phyloP scores from a whole-genome alignment of 2,113 vertebrate species.

The Crotalus helleri region DNA sequence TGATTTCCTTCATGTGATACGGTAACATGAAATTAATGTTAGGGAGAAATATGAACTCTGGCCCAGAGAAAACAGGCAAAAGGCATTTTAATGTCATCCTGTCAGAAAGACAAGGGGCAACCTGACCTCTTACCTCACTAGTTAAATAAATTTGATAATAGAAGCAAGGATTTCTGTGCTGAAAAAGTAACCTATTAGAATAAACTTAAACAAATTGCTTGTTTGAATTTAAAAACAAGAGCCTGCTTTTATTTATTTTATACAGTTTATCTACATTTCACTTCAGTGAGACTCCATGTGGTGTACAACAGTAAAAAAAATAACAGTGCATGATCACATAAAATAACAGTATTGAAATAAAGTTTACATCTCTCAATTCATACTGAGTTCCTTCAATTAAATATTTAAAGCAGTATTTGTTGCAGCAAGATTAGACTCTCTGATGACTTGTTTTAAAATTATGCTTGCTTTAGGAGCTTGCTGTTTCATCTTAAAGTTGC shows the following conservation, averaged over 20 bases:
- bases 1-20: constrained; percentile 20
- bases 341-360: constrained; percentile 9
- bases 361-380: not conserved
- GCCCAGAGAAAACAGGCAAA: constrained; percentile 17
- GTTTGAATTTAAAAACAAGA: not conserved
- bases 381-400: not conserved
- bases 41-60: constrained; percentile 32
- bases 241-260: not conserved
- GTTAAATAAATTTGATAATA: constrained; percentile 33
- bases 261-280: not conserved
- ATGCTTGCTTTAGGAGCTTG: not conserved
- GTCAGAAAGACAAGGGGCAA: constrained; percentile 27
- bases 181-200: not conserved
- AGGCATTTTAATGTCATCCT: constrained; percentile 14
- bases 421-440: not conserved
- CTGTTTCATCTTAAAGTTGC: not conserved
- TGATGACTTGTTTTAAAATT: not conserved
- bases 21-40: constrained; percentile 26
- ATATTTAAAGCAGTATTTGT: not conserved
- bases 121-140: constrained; percentile 29
- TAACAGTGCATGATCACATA: not conserved
- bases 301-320: not conserved
- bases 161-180: not conserved
- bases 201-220: not conserved
- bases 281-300: not conserved